These are phyloP conservation scores for Callosobruchus maculatus DNA, from an alignment of 2,888 invertebrate genomes.

Conservation along the genomic window DNA sequence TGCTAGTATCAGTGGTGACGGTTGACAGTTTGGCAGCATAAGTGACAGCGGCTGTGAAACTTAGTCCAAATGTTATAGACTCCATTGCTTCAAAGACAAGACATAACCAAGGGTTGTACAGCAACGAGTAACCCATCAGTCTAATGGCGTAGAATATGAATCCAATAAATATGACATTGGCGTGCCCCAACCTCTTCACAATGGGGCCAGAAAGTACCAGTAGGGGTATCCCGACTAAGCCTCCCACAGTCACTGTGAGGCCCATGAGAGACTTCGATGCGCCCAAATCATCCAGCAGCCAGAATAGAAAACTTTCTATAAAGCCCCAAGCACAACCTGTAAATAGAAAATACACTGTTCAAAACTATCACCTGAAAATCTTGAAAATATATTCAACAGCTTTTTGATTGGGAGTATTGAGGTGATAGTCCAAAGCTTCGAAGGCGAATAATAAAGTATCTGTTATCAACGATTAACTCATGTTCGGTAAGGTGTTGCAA, in stretches of 20 bases:
- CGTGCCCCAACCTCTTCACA: constrained; percentile 68
- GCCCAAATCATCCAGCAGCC: constrained; percentile 74
- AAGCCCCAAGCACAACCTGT: constrained; percentile 79
- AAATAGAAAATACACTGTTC: too few species aligned
- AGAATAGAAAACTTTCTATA: constrained; percentile 78
- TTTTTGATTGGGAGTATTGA: too few species aligned
- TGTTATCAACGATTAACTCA: too few species aligned
- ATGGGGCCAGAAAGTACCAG: constrained; percentile 75
- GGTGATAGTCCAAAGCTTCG: too few species aligned
- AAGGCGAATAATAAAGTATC: too few species aligned
- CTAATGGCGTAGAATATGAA: constrained; percentile 73
- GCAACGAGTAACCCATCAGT: constrained; percentile 69
- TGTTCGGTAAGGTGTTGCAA: too few species aligned
- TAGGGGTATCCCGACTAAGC: constrained; percentile 70
- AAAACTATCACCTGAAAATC: too few species aligned
- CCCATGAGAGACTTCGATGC: constrained; percentile 75
- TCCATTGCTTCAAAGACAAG: constrained; percentile 74
- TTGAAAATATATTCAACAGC: too few species aligned
- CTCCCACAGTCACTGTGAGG: constrained; percentile 74
- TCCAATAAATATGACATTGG: constrained; percentile 73
- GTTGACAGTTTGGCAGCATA: constrained; percentile 72
- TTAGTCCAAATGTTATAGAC: constrained; percentile 70
- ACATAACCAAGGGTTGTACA: constrained; percentile 73
- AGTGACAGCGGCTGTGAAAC: constrained; percentile 74
- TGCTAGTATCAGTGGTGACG: constrained; percentile 69